Evolutionary conservation across 2,797 vertebrate genomes (phyloP), one percentile per base, ranked within the genome.

Genomic region (Halcyon badia): DNA sequence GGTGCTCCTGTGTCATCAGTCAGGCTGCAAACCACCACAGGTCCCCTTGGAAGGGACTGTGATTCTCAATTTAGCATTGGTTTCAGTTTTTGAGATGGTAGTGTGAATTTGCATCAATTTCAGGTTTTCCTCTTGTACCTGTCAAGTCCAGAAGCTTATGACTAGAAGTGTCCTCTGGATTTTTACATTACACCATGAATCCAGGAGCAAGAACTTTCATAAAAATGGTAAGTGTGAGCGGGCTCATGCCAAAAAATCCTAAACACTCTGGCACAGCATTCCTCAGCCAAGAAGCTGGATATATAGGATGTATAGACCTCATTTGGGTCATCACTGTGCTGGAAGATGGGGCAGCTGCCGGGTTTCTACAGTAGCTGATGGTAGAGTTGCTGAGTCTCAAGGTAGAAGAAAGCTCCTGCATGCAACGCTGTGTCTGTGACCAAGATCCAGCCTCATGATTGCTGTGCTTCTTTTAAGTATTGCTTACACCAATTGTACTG

Each of bases 261-360:
- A 65, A 91, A 39, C 31, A 33, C 39, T 57, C 72, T 82, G 73
- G 64, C 71, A 80, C 41, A 57, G 26, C 22, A 6, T 41, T 72
- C 22, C 37, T 84, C 24, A 66, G 77, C 16, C 49, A n/a, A 68
- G 61, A 54, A 79, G n/a, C 51, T 81, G 54, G 0, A 1, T 52
- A 3, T 49, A 20, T 22, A 48, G 60, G 83, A 72, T 81, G 16
- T 39, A 39, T 35, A 65, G 83, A 83, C 42, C 65, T 90, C 85
- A 46, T 61, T 56, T 82, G 83, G 64, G 62, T 84, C 66, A 49
- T 57, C 0, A 0, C 30, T 76, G 61, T 51, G 54, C 85, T 93
- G 78, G 70, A 88, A 85, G 71, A 26, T 35, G 73, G 49, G 72
- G 60, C 60, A 70, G 62, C 87, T 92, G 75, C 89, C 79, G 85